These are phyloP conservation scores for Liolophura sinensis DNA, from an alignment of 1,140 invertebrate species.

Conservation along the genomic window DNA sequence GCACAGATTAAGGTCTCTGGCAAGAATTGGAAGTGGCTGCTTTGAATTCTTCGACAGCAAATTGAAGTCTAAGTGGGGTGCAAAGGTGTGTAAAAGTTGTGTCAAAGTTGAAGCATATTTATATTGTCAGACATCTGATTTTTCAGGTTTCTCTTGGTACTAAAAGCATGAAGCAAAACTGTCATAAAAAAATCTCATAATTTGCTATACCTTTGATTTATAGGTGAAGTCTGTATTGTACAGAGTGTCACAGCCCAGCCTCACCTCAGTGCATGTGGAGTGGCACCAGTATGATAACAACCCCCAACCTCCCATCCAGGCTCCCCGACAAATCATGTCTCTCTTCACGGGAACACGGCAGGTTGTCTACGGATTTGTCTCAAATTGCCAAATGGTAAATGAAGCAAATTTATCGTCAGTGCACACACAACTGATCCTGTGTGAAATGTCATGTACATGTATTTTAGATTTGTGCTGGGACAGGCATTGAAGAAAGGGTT, in stretches of 20 bases:
- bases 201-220: slow-evolving; percentile 5
- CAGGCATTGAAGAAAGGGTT: too few species aligned
- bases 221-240: slow-evolving; percentile 44
- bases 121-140: not conserved
- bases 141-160: not conserved
- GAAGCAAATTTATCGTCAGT: too few species aligned
- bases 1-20: slow-evolving; percentile 44
- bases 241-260: slow-evolving; percentile 47
- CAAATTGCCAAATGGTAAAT: slow-evolving; percentile 53
- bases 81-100: slow-evolving; percentile 30
- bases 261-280: slow-evolving; percentile 50
- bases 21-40: slow-evolving; percentile 45
- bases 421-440: too few species aligned
- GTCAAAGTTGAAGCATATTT: not conserved
- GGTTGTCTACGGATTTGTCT: slow-evolving; percentile 56
- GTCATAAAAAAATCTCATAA: too few species aligned
- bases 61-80: slow-evolving; percentile 54
- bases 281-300: slow-evolving; percentile 50
- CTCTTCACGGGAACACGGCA: slow-evolving; percentile 54
- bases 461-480: too few species aligned
- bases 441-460: too few species aligned
- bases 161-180: not conserved
- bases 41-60: slow-evolving; percentile 52
- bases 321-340: slow-evolving; percentile 51
- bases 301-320: slow-evolving; percentile 38